Evolutionary conservation across 1,140 invertebrate species (phyloP).

Genomic region (Microplitis mediator): DNA sequence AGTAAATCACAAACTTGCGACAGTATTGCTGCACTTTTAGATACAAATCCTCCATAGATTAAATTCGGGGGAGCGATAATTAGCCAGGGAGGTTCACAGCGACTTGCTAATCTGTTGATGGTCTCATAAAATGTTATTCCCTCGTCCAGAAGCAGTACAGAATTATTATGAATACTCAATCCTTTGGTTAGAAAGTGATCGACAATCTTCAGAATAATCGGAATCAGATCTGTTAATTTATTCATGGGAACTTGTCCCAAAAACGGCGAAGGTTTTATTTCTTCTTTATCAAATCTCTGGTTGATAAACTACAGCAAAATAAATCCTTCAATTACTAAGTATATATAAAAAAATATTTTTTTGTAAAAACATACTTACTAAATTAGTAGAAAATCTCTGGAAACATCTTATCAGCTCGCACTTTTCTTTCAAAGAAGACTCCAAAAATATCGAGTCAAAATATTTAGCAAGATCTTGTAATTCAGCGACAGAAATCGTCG

Average conservation of each 20-base stretch:
- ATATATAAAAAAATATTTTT: background rate
- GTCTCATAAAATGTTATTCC: constrained; percentile 52
- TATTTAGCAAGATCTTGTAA: constrained; percentile 43
- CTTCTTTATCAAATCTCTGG: constrained; percentile 33
- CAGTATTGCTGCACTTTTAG: constrained; percentile 40
- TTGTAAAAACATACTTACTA: constrained; percentile 36
- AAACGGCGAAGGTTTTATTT: constrained; percentile 40
- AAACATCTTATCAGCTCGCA: constrained; percentile 49
- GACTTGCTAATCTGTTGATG: constrained; percentile 39
- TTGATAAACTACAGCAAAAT: constrained; percentile 36
- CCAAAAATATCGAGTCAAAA: constrained; percentile 47
- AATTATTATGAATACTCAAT: constrained; percentile 42
- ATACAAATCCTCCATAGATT: constrained; percentile 49
- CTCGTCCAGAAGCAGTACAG: constrained; percentile 43
- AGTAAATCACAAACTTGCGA: constrained; percentile 50
- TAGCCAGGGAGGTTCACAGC: constrained; percentile 32
- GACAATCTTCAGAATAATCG: constrained; percentile 28
- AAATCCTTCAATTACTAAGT: too few species aligned
- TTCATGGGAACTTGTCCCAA: constrained; percentile 37
- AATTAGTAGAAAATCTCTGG: constrained; percentile 43
- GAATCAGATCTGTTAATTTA: constrained; percentile 39
- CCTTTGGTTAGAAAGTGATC: constrained; percentile 43
- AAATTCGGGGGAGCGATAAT: constrained; percentile 47
- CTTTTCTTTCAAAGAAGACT: constrained; percentile 45
- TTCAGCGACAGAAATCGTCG: constrained; percentile 42